Conservation (phyloP, 30 jellyfish, hydroid and myxozoan genomes). For the Pelagia noctiluca region DNA sequence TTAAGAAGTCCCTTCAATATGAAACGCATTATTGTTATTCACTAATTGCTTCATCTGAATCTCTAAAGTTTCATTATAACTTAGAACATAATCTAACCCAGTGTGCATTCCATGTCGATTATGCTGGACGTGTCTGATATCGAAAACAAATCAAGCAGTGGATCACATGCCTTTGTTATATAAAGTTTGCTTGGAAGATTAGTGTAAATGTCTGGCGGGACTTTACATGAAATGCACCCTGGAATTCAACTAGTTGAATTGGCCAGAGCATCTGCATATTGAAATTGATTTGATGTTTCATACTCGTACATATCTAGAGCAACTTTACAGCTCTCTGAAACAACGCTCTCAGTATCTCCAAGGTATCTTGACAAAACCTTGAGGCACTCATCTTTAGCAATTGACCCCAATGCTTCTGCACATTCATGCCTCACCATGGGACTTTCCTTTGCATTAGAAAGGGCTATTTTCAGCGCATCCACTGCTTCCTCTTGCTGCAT, state of each 20-base stretch:
- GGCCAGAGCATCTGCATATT: slow-evolving; percentile 82
- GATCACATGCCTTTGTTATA: too few species aligned
- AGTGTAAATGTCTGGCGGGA: too few species aligned
- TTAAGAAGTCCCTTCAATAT: too few species aligned
- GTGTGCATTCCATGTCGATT: too few species aligned
- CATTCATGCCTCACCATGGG: slow-evolving; percentile 99
- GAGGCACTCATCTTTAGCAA: slow-evolving; percentile 89
- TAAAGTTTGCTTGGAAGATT: too few species aligned
- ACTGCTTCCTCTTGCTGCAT: slow-evolving; percentile 86
- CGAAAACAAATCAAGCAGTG: too few species aligned
- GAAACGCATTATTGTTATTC: too few species aligned
- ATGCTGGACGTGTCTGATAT: too few species aligned
- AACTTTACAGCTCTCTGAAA: slow-evolving; percentile 91
- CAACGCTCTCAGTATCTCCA: slow-evolving; percentile 81
- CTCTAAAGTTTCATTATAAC: too few species aligned
- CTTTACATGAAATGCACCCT: neutral
- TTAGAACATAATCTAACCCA: too few species aligned
- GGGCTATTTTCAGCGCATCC: slow-evolving; percentile 60
- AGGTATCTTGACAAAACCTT: slow-evolving; percentile 35
- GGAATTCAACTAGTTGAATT: neutral
- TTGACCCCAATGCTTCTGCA: slow-evolving; percentile 98
- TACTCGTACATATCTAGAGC: slow-evolving; percentile 95
- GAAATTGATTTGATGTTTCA: slow-evolving; percentile 90
- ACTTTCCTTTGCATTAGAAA: slow-evolving; percentile 66
- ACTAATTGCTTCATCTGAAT: too few species aligned